Percentiles rank a stretch among this genome's conserved stretches.
Evolutionary conservation across 2,888 invertebrate genomes (phyloP).

Genomic region (Rhagophthalmus giganteus): DNA sequence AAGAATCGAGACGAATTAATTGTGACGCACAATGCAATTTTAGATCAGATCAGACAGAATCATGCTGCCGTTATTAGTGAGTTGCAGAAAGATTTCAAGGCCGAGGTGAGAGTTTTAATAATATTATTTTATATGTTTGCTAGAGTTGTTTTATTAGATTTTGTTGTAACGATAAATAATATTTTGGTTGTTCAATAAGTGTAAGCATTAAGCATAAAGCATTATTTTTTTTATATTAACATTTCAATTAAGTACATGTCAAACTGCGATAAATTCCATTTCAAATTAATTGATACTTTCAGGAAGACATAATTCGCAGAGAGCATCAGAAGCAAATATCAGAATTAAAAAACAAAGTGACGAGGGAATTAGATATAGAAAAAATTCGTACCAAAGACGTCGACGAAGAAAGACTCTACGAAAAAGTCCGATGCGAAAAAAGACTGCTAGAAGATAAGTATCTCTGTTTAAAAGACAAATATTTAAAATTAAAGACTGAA

Average conservation of each 20-base stretch:
- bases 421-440: conserved; percentile 71
- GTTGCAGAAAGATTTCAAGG: conserved; percentile 65
- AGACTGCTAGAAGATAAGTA: conserved; percentile 78
- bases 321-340: conserved; percentile 69
- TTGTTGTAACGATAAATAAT: neutral
- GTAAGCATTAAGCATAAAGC: too few species aligned
- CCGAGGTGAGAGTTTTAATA: conserved; percentile 66
- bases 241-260: too few species aligned
- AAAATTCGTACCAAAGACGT: conserved; percentile 44
- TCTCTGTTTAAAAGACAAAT: conserved; percentile 78
- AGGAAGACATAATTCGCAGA: conserved; percentile 70
- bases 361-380: conserved; percentile 55
- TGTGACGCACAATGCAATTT: conserved; percentile 60
- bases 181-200: too few species aligned
- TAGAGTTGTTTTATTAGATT: neutral
- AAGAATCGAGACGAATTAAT: conserved; percentile 58
- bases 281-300: conserved; percentile 32
- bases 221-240: too few species aligned
- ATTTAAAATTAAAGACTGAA: conserved; percentile 76
- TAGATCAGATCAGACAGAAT: conserved; percentile 61
- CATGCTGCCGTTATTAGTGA: conserved; percentile 64
- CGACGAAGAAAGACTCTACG: conserved; percentile 59
- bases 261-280: neutral
- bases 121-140: too few species aligned
- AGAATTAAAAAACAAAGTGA: conserved; percentile 65